These are phyloP conservation scores for Hippopotamyrus pictus DNA, from an alignment of 2,797 vertebrate species.

Conservation along the genomic window DNA sequence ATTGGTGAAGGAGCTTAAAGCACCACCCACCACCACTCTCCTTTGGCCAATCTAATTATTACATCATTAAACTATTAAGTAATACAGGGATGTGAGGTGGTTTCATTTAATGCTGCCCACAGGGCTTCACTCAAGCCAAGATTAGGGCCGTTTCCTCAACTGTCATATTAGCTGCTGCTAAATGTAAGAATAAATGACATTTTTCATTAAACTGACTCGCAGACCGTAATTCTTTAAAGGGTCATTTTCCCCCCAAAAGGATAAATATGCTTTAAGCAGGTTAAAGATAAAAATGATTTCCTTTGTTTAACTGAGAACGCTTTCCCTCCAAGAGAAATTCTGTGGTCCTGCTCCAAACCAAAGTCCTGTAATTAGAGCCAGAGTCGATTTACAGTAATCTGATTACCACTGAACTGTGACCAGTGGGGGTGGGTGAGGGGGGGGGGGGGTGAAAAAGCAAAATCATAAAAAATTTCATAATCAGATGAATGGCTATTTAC, in stretches of 20 bases:
- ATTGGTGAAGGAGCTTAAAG: neutral
- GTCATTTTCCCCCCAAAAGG: slow-evolving; percentile 35
- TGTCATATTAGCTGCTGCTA: neutral
- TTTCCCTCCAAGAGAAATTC: slow-evolving; percentile 1
- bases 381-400: slow-evolving; percentile 22
- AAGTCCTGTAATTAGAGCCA: neutral
- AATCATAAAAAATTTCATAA: slow-evolving; percentile 24
- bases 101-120: neutral
- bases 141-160: neutral
- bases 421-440: slow-evolving; percentile 36
- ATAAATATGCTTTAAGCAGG: slow-evolving; percentile 42
- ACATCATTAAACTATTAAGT: neutral
- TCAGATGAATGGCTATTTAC: slow-evolving; percentile 52
- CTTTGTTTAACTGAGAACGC: slow-evolving; percentile 25
- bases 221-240: slow-evolving; percentile 9
- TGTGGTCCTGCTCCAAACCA: slow-evolving; percentile 21
- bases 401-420: slow-evolving; percentile 54
- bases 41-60: neutral
- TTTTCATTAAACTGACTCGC: neutral
- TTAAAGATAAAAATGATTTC: slow-evolving; percentile 44
- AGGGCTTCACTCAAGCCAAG: neutral
- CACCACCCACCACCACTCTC: neutral
- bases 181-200: neutral
- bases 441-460: slow-evolving; percentile 18
- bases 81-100: neutral